Evolutionary conservation across 1,140 invertebrate genomes (phyloP), one percentile per base, ranked within the genome.

Genomic region (Rhynchophorus ferrugineus): DNA sequence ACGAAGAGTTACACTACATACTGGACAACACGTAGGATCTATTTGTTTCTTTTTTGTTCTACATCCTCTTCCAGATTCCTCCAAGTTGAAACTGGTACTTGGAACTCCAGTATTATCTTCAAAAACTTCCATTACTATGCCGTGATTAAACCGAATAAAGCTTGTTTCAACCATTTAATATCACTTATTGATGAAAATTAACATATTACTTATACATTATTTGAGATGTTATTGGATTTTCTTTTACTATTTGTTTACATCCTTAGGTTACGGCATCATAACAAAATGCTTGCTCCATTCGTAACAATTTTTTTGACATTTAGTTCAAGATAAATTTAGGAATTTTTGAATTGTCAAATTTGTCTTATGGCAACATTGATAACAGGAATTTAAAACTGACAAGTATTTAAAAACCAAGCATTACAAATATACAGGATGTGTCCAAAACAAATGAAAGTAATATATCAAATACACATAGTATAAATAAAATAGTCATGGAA

Each of bases 1-100:
- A 51, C 85, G 75, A 21, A 91, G 73, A 17, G 85, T 86, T 8
- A 84, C 75, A 42, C 87, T 82, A 73, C 88, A 91, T 5, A 86
- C 82, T 11, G 88, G 87, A 70, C 88, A 91, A 64, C 80, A 82
- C 17, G 78, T 76, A 3, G 81, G 78, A 59, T 86, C 81, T 58
- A 73, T 58, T 61, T 65, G 62, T 62, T 71, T 63, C 55, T 57
- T 65, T 63, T 71, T 60, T 54, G 65, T 63, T 60, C 70, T 49
- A 61, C 69, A 68, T 56, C 69, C 70, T 61, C 72, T 54, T 36
- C 58, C 57, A 45, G 54, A 56, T 52, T 69, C 68, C 49, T 69
- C 67, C 38, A 45, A 36, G 49, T 55, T 59, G 21, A 21, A 55
- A 60, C 62, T 67, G 22, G 59, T 59, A 49, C 21, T 42, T 17